phyloP scores from a whole-genome alignment of 2,113 vertebrate genomes.

The Scomber japonicus region DNA sequence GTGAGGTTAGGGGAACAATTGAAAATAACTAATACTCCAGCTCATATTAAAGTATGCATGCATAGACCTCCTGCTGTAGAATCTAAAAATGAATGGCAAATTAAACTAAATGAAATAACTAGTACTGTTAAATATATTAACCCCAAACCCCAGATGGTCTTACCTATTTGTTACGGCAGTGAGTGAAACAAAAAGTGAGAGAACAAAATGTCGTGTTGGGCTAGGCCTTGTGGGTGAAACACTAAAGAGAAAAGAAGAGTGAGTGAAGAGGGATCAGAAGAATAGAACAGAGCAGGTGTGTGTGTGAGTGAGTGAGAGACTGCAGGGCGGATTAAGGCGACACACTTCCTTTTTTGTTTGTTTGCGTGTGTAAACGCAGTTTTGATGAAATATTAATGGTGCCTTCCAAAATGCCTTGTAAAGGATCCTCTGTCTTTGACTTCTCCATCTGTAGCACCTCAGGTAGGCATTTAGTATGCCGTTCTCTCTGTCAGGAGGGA shows the following conservation, averaged over 20 bases:
- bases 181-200: slow-evolving; percentile 42
- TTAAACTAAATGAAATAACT: slow-evolving; percentile 6
- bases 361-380: slow-evolving; percentile 83
- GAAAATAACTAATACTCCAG: background rate
- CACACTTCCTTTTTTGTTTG: slow-evolving; percentile 80
- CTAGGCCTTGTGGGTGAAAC: slow-evolving; percentile 51
- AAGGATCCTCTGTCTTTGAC: slow-evolving; percentile 81
- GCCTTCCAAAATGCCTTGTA: slow-evolving; percentile 83
- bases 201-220: slow-evolving; percentile 43
- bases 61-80: background rate
- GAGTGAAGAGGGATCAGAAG: slow-evolving; percentile 66
- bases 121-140: slow-evolving; percentile 12
- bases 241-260: slow-evolving; percentile 53
- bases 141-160: slow-evolving; percentile 2
- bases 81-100: slow-evolving; percentile 1
- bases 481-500: slow-evolving; percentile 75
- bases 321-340: slow-evolving; percentile 76
- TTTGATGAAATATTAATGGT: slow-evolving; percentile 85
- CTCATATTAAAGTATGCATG: background rate
- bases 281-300: slow-evolving; percentile 59
- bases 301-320: slow-evolving; percentile 66
- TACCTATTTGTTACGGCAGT: slow-evolving; percentile 29
- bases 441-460: slow-evolving; percentile 84
- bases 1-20: no score
- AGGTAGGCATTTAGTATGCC: slow-evolving; percentile 82